Base-by-base conservation (phyloP, 2,113 vertebrate genomes). In the Limnothrissa miodon region DNA sequence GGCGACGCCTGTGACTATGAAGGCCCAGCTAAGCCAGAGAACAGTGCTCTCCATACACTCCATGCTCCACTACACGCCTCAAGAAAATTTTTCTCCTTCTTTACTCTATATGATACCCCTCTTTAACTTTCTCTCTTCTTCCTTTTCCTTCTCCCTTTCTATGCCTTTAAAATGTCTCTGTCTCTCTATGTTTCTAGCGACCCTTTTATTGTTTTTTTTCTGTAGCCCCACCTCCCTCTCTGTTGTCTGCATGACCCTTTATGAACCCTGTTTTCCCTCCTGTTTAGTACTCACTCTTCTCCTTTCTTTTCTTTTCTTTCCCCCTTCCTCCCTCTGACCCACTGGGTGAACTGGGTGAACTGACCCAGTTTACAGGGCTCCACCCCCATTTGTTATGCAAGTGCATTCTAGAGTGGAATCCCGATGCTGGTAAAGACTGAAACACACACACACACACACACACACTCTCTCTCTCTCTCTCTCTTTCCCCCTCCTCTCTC, bases 1-100 rank as follows among this genome's bases (percentile, higher is more conserved):
- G 0, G 82, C 1, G 79, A 86, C 39, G 89, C 95, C 86, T 87
- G 21, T 36, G 0, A 85, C 80, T 13, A 87, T 85, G 83, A 96
- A 78, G 1, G 84, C 0, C 82, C 87, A 90, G 87, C 93, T 95
- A 51, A 95, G 88, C 0, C 86, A 91, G 80, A 87, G 86, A 82
- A 94, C 89, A 25, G 92, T 85, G 46, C 82, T 86, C 86, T 94
- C 91, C 23, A 83, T 78, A 86, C 95, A 95, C 74, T 90, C 85
- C 95, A 95, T 95, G 8, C 17, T 85, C 23, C 6, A 6, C 42
- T 6, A 4, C 42, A 42, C 42, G 42, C 42, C 42, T 6, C 2
- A 42, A 42, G 42, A 2, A 8, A 8, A 33, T 70, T 44, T 3
- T 83, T 79, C 79, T 21, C 9, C 25, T 56, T 56, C 4, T 21